Evolutionary conservation across 2,797 vertebrate genomes (phyloP).

Genomic region (Hapalemur alaotrensis): DNA sequence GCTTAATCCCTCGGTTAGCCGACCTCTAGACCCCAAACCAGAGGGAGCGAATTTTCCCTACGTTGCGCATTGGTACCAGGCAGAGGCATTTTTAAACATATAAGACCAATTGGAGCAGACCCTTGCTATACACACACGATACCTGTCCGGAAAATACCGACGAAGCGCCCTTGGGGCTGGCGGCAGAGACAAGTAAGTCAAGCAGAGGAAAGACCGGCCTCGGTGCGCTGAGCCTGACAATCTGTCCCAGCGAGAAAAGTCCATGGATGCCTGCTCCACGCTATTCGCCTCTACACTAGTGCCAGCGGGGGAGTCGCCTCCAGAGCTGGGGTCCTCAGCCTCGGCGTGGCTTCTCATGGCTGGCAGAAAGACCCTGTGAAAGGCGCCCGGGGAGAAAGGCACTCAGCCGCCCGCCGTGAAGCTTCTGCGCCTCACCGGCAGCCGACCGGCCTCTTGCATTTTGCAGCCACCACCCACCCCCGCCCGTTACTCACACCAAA

Average conservation of each 20-base stretch:
- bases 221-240: background rate
- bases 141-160: background rate
- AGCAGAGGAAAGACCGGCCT: background rate
- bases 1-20: background rate
- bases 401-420: background rate
- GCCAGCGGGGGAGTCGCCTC: background rate
- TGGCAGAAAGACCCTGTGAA: background rate
- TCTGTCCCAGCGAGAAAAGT: background rate
- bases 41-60: background rate
- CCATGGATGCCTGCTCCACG: background rate
- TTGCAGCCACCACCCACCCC: constrained; percentile 58
- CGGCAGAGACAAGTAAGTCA: background rate
- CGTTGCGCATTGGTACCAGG: background rate
- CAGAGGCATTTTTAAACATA: constrained; percentile 6
- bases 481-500: constrained; percentile 65
- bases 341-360: background rate
- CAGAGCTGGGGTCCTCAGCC: background rate
- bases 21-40: background rate
- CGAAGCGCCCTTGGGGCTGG: background rate
- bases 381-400: background rate
- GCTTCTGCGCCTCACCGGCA: background rate
- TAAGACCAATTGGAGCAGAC: background rate
- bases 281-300: background rate
- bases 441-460: constrained; percentile 8
- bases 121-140: background rate